Evolutionary conservation across 2,113 vertebrate species (phyloP).

Genomic region (Catagonus wagneri): DNA sequence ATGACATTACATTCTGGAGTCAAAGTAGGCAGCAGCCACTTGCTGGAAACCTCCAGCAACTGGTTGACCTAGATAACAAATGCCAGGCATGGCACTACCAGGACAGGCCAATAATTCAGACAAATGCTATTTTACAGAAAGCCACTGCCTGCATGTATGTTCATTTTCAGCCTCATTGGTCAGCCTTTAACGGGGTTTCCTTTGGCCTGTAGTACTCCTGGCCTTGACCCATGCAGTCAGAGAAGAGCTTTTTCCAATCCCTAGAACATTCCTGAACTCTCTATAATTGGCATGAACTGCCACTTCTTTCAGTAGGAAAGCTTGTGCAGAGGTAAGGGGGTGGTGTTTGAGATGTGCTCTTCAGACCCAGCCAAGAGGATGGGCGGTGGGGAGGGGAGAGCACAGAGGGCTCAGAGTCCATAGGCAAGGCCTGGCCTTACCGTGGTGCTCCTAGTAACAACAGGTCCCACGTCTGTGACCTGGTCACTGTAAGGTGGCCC

Average conservation of each 20-base stretch:
- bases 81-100: neutral
- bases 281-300: neutral
- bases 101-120: neutral
- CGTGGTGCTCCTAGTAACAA: neutral
- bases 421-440: neutral
- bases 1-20: neutral
- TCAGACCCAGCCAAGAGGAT: neutral
- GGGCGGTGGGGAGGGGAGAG: neutral
- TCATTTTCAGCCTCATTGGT: neutral
- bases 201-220: neutral
- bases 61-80: neutral
- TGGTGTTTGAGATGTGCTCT: neutral
- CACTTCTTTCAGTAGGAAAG: slow-evolving; percentile 23
- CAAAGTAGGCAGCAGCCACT: neutral
- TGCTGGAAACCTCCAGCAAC: neutral
- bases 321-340: neutral
- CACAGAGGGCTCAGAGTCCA: neutral
- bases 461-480: neutral
- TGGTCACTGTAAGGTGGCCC: neutral
- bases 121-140: slow-evolving; percentile 28
- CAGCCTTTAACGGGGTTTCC: neutral
- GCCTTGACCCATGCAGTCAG: neutral
- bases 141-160: neutral
- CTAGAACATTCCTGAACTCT: neutral
- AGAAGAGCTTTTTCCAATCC: neutral